Evolutionary conservation across 92 coral and sea anemone genomes (phyloP).

Genomic region (Umimayanthus kanabou): DNA sequence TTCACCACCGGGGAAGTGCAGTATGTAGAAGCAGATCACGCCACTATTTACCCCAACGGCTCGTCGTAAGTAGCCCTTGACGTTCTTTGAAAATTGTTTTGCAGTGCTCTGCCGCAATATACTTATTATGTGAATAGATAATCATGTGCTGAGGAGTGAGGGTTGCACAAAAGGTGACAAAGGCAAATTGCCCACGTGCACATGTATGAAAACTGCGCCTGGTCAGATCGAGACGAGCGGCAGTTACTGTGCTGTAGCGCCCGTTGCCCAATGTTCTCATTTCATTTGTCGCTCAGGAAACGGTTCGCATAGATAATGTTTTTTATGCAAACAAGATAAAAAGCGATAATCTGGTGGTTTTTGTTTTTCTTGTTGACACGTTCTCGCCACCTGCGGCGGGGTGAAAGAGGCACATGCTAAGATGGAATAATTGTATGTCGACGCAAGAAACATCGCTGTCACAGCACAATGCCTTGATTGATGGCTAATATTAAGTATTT

Average conservation of each 20-base stretch:
- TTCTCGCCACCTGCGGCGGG: slow-evolving; percentile 82
- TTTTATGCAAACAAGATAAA: slow-evolving; percentile 27
- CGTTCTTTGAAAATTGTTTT: neutral
- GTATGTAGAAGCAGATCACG: slow-evolving; percentile 93
- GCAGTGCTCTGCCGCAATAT: neutral
- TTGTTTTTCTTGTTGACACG: slow-evolving; percentile 75
- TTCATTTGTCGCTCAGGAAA: slow-evolving; percentile 25
- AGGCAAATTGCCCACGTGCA: slow-evolving; percentile 21
- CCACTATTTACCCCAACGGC: slow-evolving; percentile 84
- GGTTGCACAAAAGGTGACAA: slow-evolving; percentile 19
- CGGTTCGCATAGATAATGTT: slow-evolving; percentile 17
- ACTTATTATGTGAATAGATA: neutral
- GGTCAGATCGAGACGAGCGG: neutral
- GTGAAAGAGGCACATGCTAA: slow-evolving; percentile 75
- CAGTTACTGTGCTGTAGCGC: neutral
- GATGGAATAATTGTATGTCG: slow-evolving; percentile 47
- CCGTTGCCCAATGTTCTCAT: slow-evolving; percentile 1
- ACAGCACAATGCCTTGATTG: neutral
- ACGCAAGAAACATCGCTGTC: slow-evolving; percentile 7
- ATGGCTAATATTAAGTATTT: neutral
- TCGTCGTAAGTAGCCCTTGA: slow-evolving; percentile 75
- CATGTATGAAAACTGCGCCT: neutral
- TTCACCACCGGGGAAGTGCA: slow-evolving; percentile 92
- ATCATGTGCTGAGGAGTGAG: slow-evolving; percentile 6
- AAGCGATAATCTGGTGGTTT: slow-evolving; percentile 49